A percentile compares a stretch with the other conserved stretches of the same genome.
Evolutionary conservation across 2,888 invertebrate species (phyloP).

Genomic region (Agrochola macilenta): DNA sequence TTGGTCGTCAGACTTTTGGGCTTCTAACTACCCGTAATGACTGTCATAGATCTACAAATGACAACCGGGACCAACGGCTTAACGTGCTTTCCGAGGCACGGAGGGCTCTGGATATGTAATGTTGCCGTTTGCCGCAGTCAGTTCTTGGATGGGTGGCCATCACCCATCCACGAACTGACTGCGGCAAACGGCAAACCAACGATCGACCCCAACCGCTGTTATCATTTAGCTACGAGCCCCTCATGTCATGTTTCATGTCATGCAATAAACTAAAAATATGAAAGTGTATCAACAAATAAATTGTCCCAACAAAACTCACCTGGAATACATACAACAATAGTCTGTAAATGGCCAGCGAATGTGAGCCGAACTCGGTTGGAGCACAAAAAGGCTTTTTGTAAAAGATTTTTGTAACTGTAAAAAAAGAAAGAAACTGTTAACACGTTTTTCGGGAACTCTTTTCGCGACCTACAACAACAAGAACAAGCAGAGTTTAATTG

Average conservation of each 20-base stretch:
- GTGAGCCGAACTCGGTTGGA: constrained; percentile 89
- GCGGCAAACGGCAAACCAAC: background rate
- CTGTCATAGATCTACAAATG: background rate
- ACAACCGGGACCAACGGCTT: background rate
- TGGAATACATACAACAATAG: constrained; percentile 90
- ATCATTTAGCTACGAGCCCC: background rate
- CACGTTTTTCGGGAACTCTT: background rate
- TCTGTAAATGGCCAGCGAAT: constrained; percentile 90
- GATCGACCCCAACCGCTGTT: background rate
- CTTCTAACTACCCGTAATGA: background rate
- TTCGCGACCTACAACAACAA: too few relatives aligned
- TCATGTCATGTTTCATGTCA: background rate
- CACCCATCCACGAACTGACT: background rate
- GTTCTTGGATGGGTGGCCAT: too few relatives aligned
- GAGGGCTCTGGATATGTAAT: background rate
- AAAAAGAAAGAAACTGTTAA: constrained; percentile 60
- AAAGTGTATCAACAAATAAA: constrained; percentile 9
- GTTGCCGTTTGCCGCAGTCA: too few relatives aligned
- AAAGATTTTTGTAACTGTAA: constrained; percentile 84
- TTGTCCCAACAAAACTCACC: constrained; percentile 73
- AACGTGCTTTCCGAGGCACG: background rate
- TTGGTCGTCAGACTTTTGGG: background rate
- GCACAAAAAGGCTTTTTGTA: constrained; percentile 91
- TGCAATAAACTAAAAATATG: background rate
- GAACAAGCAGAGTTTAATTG: constrained; percentile 6